phyloP scores from a whole-genome alignment of 2,113 vertebrate genomes.

The Campylomormyrus numenius region DNA sequence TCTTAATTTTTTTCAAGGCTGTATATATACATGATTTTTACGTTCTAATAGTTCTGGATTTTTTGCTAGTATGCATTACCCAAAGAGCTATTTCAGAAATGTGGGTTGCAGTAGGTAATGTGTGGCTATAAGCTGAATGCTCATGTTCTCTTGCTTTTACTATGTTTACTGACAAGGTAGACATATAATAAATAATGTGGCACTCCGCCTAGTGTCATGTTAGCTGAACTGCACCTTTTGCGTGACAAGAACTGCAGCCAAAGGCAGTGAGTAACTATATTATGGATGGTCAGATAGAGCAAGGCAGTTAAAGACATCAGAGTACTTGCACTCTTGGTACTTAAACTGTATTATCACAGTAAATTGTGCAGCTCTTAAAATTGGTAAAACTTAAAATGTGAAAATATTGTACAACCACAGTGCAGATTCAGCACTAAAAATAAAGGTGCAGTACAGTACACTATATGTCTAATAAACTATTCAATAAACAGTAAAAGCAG shows the following conservation, averaged over 20 bases:
- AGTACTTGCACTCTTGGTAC: background rate
- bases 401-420: background rate
- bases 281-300: background rate
- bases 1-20: background rate
- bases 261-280: background rate
- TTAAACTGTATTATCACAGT: background rate
- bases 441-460: background rate
- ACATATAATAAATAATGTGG: background rate
- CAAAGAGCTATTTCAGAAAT: background rate
- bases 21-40: background rate
- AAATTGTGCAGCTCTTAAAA: background rate
- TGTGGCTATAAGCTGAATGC: background rate
- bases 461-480: background rate
- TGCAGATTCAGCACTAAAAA: background rate
- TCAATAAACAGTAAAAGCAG: background rate
- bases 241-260: background rate
- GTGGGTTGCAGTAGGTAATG: background rate
- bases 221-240: constrained; percentile 1
- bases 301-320: background rate
- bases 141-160: background rate
- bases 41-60: background rate
- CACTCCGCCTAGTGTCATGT: background rate
- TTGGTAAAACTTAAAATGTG: background rate
- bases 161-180: background rate
- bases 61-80: background rate